Evolutionary conservation across 2,113 vertebrate genomes (phyloP).

Genomic region (Poicephalus gulielmi): DNA sequence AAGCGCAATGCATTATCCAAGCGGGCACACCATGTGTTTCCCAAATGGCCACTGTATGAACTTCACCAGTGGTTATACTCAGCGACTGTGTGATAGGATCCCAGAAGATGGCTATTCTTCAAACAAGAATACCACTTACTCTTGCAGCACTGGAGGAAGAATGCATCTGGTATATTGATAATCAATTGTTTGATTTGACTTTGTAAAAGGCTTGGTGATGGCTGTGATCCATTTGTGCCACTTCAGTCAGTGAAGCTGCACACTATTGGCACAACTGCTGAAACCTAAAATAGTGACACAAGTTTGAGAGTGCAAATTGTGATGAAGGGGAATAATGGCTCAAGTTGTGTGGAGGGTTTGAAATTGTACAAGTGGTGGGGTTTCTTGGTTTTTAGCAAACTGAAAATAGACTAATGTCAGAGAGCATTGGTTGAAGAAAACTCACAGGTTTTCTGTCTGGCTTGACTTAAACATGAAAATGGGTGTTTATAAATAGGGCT

Average conservation of each 20-base stretch:
- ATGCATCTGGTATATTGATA: constrained; percentile 88
- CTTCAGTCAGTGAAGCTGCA: not conserved
- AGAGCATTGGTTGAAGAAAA: not conserved
- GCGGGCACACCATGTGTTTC: constrained; percentile 69
- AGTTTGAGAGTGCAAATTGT: not conserved
- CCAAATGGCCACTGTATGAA: constrained; percentile 72
- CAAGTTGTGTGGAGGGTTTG: not conserved
- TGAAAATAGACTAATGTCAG: not conserved
- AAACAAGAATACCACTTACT: constrained; percentile 64
- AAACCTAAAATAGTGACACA: not conserved
- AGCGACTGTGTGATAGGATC: constrained; percentile 70
- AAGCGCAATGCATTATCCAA: constrained; percentile 70
- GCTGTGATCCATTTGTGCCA: not conserved
- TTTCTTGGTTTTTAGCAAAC: not conserved
- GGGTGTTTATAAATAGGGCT: not conserved
- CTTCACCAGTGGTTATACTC: constrained; percentile 71
- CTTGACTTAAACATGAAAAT: not conserved
- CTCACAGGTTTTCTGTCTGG: accelerated
- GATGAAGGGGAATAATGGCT: not conserved
- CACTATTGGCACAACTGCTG: not conserved
- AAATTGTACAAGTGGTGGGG: not conserved
- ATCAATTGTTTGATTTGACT: not conserved
- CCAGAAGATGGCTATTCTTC: constrained; percentile 71
- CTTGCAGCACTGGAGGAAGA: constrained; percentile 77
- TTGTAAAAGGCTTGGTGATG: not conserved